Conservation (phyloP, 2,888 invertebrate genomes). For the Norana najaformis region DNA sequence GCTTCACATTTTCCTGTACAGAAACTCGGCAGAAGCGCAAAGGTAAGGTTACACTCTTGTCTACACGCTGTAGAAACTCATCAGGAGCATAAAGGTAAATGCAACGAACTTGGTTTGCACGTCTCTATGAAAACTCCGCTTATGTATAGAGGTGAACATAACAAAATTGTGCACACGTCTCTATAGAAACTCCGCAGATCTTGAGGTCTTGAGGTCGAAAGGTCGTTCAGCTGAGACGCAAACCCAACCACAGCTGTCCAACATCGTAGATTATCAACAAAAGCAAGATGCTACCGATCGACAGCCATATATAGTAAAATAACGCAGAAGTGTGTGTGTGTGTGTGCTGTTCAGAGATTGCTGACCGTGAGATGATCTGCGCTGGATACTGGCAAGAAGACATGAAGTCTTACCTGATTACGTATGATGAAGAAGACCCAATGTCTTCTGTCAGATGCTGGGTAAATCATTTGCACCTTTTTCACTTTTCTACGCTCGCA, state of each 20-base stretch:
- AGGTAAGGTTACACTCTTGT: background rate
- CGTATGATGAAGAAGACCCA: constrained; percentile 92
- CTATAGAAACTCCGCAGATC: background rate
- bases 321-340: background rate
- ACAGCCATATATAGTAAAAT: background rate
- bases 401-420: constrained; percentile 89
- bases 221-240: too few species aligned
- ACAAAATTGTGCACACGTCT: background rate
- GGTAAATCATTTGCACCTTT: constrained; percentile 68
- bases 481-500: background rate
- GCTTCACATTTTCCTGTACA: background rate
- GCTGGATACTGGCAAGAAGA: constrained; percentile 98
- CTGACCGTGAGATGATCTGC: constrained; percentile 93
- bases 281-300: background rate
- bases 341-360: constrained; percentile 70
- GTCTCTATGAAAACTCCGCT: background rate
- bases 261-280: background rate
- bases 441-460: constrained; percentile 93
- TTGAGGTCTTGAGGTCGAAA: background rate
- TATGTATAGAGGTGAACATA: background rate
- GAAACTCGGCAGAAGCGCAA: too few species aligned
- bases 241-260: background rate
- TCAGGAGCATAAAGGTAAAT: too few species aligned
- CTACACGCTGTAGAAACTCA: too few species aligned
- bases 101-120: too few species aligned